These are phyloP conservation scores for Tachyglossus aculeatus DNA, from an alignment of 2,797 vertebrate genomes.

Conservation along the genomic window DNA sequence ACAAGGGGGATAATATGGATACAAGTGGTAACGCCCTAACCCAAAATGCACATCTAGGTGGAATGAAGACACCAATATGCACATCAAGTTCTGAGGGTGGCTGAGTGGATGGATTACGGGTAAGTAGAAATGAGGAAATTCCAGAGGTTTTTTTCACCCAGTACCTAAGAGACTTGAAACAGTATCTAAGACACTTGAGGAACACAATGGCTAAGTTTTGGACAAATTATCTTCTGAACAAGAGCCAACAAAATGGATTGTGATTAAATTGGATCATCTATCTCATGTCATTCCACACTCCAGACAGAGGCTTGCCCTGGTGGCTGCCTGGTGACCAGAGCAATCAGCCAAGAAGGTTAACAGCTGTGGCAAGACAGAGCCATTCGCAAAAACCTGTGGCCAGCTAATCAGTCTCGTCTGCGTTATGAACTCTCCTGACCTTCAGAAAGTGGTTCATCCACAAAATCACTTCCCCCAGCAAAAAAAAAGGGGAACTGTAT, in stretches of 20 bases:
- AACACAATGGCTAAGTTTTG: slow-evolving; percentile 14
- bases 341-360: slow-evolving; percentile 47
- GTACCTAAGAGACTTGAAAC: too few relatives aligned
- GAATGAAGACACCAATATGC: too few relatives aligned
- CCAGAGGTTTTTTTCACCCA: too few relatives aligned
- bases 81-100: too few relatives aligned
- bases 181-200: too few relatives aligned
- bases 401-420: slow-evolving; percentile 11
- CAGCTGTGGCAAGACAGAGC: too few relatives aligned
- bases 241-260: slow-evolving; percentile 31
- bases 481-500: too few relatives aligned
- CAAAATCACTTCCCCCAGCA: slow-evolving; percentile 40
- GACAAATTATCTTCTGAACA: slow-evolving; percentile 28
- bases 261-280: slow-evolving; percentile 34
- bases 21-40: too few relatives aligned
- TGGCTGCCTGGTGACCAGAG: slow-evolving; percentile 55
- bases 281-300: slow-evolving; percentile 40
- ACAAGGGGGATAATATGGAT: too few relatives aligned
- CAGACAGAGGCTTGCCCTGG: slow-evolving; percentile 50
- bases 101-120: too few relatives aligned
- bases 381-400: slow-evolving; percentile 41
- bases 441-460: slow-evolving; percentile 13
- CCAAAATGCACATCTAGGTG: too few relatives aligned
- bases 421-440: slow-evolving; percentile 34
- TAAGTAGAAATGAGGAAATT: too few relatives aligned